phyloP scores from a whole-genome alignment of 2,113 vertebrate genomes.

The Sturnira hondurensis region DNA sequence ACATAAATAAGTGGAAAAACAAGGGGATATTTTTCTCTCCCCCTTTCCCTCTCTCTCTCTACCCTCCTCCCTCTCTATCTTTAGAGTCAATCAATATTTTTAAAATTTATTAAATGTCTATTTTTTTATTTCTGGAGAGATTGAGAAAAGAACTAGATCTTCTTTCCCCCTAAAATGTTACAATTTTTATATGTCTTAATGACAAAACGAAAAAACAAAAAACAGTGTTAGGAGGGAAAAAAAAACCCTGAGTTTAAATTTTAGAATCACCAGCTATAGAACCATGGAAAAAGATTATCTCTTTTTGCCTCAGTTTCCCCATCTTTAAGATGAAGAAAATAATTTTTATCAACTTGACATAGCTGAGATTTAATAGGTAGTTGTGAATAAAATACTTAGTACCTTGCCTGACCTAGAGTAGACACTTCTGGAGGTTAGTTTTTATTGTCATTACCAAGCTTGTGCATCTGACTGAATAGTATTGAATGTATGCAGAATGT shows the following conservation, averaged over 20 bases:
- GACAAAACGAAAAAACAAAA: neutral
- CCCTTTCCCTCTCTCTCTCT: too few species aligned
- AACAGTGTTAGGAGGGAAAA: neutral
- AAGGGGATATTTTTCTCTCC: too few species aligned
- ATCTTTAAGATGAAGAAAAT: neutral
- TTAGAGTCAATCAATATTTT: too few species aligned
- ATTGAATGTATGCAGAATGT: neutral
- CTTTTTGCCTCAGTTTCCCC: neutral
- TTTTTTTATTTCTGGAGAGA: neutral
- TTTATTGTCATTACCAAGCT: neutral
- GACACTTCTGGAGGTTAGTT: neutral
- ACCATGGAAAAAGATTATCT: neutral
- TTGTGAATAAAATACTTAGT: neutral
- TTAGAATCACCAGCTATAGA: neutral
- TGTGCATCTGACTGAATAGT: neutral
- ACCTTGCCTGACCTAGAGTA: neutral
- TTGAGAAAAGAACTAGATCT: neutral
- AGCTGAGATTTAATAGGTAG: neutral
- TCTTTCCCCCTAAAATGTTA: neutral
- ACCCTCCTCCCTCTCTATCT: too few species aligned
- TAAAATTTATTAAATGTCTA: neutral
- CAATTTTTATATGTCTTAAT: neutral
- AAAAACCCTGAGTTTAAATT: neutral
- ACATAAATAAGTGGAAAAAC: too few species aligned
- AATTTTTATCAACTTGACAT: neutral